phyloP scores from a whole-genome alignment of 2,113 vertebrate species.

The Prinia subflava region DNA sequence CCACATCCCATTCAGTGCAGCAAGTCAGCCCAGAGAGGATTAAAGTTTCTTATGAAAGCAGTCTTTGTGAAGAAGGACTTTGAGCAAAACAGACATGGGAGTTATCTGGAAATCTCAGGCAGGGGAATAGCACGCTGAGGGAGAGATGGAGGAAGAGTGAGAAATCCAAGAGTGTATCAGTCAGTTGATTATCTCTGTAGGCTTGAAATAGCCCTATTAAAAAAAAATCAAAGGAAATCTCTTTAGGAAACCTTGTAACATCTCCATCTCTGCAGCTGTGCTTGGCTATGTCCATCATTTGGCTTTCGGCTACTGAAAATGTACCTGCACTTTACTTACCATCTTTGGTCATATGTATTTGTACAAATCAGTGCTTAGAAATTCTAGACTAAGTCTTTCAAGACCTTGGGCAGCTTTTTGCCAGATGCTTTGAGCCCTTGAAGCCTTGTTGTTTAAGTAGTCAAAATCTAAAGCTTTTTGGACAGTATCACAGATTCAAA shows the following conservation, averaged over 20 bases:
- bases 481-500: background rate
- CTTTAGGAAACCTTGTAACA: background rate
- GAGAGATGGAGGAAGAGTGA: background rate
- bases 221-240: background rate
- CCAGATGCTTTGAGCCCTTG: background rate
- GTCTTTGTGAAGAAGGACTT: background rate
- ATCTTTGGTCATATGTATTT: background rate
- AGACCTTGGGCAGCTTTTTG: background rate
- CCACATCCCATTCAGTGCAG: background rate
- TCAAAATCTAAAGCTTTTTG: background rate
- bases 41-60: background rate
- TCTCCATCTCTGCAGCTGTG: background rate
- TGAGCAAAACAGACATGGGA: background rate
- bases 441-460: background rate
- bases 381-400: background rate
- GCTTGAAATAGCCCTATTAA: background rate
- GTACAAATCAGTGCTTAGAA: background rate
- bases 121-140: background rate
- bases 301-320: background rate
- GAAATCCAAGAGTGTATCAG: background rate
- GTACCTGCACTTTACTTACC: background rate
- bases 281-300: background rate
- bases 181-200: background rate
- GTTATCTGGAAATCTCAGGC: background rate
- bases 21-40: background rate